phyloP scores from a whole-genome alignment of 2,113 vertebrate species.

The Nesoenas mayeri region DNA sequence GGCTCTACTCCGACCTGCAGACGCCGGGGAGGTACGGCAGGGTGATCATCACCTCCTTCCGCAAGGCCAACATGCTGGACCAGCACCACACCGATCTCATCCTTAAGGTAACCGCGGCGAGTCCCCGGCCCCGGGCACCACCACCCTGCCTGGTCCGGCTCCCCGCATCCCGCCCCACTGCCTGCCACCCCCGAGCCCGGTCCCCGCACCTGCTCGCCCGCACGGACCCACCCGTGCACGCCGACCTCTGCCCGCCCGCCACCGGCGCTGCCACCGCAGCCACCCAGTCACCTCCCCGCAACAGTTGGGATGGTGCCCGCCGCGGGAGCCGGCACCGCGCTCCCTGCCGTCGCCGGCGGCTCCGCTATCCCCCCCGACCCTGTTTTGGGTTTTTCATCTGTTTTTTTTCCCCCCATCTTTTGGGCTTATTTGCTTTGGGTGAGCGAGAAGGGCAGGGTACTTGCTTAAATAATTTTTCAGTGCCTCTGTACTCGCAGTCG shows the following conservation, averaged over 20 bases:
- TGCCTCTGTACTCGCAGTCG: not conserved
- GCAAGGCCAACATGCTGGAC: constrained; percentile 93
- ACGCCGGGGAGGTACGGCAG: constrained; percentile 93
- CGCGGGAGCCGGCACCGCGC: constrained; percentile 5
- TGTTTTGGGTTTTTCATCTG: not conserved
- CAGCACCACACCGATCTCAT: constrained; percentile 88
- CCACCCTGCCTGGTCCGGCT: not conserved
- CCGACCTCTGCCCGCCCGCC: not conserved
- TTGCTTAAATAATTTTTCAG: not conserved
- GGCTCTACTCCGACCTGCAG: constrained; percentile 96
- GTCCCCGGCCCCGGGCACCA: not conserved
- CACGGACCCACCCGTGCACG: not conserved
- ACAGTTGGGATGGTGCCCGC: constrained; percentile 62
- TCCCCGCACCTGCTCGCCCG: not conserved
- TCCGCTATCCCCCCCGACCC: not conserved
- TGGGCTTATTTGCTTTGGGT: not conserved
- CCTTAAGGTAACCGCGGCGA: constrained; percentile 82
- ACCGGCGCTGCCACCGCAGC: not conserved
- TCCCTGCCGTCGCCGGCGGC: not conserved
- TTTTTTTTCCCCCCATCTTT: not conserved
- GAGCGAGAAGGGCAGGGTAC: not conserved
- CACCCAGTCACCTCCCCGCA: constrained; percentile 44
- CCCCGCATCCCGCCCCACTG: not conserved
- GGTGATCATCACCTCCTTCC: constrained; percentile 89
- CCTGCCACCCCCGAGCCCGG: not conserved